Percentiles rank a stretch among this genome's conserved stretches.
phyloP scores from a whole-genome alignment of 1,140 invertebrate genomes.

The Aporrectodea caliginosa region DNA sequence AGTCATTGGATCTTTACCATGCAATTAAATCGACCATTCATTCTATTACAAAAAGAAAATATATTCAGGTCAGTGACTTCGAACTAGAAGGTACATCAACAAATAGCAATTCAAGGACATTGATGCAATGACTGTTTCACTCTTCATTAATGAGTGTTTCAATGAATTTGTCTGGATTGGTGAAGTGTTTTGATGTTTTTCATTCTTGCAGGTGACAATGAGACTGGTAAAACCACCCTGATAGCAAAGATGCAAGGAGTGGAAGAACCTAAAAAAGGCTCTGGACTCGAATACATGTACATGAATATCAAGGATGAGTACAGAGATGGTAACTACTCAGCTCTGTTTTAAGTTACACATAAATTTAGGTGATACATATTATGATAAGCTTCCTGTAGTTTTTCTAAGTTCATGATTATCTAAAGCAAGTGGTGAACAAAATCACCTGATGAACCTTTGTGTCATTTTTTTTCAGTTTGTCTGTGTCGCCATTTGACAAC shows the following conservation, averaged over 20 bases:
- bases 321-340: conserved; percentile 79
- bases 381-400: too few relatives aligned
- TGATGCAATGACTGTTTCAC: conserved; percentile 6
- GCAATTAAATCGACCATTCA: too few relatives aligned
- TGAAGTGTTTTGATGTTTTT: conserved; percentile 33
- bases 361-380: too few relatives aligned
- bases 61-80: background rate
- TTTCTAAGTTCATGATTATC: too few relatives aligned
- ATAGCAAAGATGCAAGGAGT: conserved; percentile 76
- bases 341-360: too few relatives aligned
- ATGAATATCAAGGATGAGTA: conserved; percentile 98
- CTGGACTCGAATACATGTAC: conserved; percentile 95
- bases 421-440: too few relatives aligned
- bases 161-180: background rate
- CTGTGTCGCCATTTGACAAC: too few relatives aligned
- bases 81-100: background rate
- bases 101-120: background rate
- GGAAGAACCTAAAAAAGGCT: conserved; percentile 94
- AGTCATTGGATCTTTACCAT: too few relatives aligned
- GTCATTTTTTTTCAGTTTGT: too few relatives aligned
- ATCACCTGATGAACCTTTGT: too few relatives aligned
- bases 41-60: too few relatives aligned
- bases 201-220: conserved; percentile 59
- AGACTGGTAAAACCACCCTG: conserved; percentile 86
- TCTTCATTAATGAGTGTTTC: background rate